These are phyloP conservation scores for Pyrgus malvae DNA, from an alignment of 2,888 invertebrate genomes.

Conservation along the genomic window DNA sequence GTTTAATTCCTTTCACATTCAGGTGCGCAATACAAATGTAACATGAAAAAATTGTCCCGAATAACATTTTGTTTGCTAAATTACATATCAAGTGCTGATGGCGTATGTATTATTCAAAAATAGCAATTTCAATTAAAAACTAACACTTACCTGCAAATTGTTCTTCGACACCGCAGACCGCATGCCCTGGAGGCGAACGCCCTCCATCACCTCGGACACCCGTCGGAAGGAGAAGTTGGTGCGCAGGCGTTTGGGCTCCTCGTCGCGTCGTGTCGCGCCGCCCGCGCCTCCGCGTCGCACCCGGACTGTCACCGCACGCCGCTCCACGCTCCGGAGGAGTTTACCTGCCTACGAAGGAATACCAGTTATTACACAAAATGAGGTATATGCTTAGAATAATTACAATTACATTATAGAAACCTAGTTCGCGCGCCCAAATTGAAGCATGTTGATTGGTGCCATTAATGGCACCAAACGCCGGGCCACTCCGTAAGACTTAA, in stretches of 20 bases:
- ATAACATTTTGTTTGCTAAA: too few species aligned
- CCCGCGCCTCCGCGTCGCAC: conserved; percentile 58
- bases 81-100: too few species aligned
- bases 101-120: neutral
- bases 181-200: conserved; percentile 71
- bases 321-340: conserved; percentile 67
- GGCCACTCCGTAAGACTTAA: too few species aligned
- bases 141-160: conserved; percentile 53
- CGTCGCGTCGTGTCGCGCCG: conserved; percentile 47
- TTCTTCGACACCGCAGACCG: conserved; percentile 58
- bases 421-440: too few species aligned
- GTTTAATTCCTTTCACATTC: too few species aligned
- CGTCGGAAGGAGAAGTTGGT: conserved; percentile 75
- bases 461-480: too few species aligned
- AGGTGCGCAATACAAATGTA: too few species aligned
- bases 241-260: conserved; percentile 48
- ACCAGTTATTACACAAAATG: neutral
- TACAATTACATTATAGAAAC: too few species aligned
- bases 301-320: conserved; percentile 70
- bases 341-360: conserved; percentile 58
- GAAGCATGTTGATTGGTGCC: too few species aligned
- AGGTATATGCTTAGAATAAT: too few species aligned
- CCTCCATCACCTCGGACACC: conserved; percentile 79
- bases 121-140: neutral
- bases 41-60: too few species aligned